Base-by-base conservation (phyloP, 2,888 invertebrate genomes). In the Cremastinae sp. region DNA sequence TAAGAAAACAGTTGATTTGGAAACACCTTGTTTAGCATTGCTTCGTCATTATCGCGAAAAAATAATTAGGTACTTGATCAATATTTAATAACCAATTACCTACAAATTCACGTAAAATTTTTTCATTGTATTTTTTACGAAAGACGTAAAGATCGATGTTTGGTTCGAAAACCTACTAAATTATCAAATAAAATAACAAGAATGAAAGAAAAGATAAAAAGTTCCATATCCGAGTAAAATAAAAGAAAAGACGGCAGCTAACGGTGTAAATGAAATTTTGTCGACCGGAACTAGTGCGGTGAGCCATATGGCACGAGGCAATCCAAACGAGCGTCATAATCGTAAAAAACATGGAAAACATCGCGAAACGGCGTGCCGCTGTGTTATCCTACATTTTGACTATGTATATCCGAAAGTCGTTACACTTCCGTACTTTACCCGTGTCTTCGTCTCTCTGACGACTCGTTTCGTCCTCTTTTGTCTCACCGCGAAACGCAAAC, bases 311-410 rank as follows among this genome's bases (percentile, higher is more conserved):
- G 86, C 78, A 65, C 53, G 14, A 49, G 43, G 16, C 69, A 68
- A 75, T 82, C 73, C 82, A 81, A 82, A 84, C 78, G 76, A 53
- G 61, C 80, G 80, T 85, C 81, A 82, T 86, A 86, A 85, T 81
- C 85, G 80, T 86, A 85, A 86, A 86, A 86, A 85, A 82, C 80
- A 72, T 75, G 77, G 78, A 84, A 83, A 59, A 53, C 81, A 81
- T 72, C 79, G 71, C 58, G 58, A 72, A 64, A 70, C 51, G 51
- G 73, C 55, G 45, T 49, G 16, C 20, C 43, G 7, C 59, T 45
- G 66, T 37, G 20, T 66, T 73, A 56, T 59, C 10, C 59, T 74
- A 75, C 70, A 75, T 64, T 59, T 69, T 53, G 51, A 47, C 39
- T 51, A 51, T n/a, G n/a, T n/a, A n/a, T n/a, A n/a, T n/a, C 49